A percentile compares a stretch with the other conserved stretches of the same genome.
These are phyloP conservation scores for Parnassius apollo DNA, from an alignment of 2,888 invertebrate genomes.

Conservation along the genomic window DNA sequence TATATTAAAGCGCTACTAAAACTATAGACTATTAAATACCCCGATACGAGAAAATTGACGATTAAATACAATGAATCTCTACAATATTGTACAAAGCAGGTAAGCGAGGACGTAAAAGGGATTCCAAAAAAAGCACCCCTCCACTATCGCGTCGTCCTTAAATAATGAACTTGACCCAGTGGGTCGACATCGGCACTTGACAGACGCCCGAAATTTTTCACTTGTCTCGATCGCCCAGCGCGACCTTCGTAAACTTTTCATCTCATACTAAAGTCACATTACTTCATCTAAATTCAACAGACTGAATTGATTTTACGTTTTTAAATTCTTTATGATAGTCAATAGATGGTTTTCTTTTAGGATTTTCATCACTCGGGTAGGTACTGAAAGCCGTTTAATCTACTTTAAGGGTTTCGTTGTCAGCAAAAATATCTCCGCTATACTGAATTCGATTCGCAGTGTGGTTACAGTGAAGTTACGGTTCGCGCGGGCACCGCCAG, in stretches of 20 bases:
- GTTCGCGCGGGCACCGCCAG: slow-evolving; percentile 61
- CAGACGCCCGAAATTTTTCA: slow-evolving; percentile 36
- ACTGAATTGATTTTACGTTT: slow-evolving; percentile 21
- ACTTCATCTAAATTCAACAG: slow-evolving; percentile 4
- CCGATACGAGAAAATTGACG: not conserved
- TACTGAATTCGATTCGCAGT: slow-evolving; percentile 68
- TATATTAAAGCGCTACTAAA: too few relatives aligned
- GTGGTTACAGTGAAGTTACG: slow-evolving; percentile 70
- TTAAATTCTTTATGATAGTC: slow-evolving; percentile 23
- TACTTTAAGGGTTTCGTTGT: slow-evolving; percentile 32
- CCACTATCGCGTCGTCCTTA: slow-evolving; percentile 39
- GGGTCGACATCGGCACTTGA: slow-evolving; percentile 32
- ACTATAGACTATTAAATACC: too few relatives aligned
- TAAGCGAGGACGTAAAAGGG: slow-evolving; percentile 25
- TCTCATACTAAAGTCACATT: slow-evolving; percentile 3
- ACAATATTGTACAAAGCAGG: slow-evolving; percentile 20
- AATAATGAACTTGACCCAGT: slow-evolving; percentile 69
- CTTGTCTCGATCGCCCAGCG: slow-evolving; percentile 39
- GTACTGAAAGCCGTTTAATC: slow-evolving; percentile 35
- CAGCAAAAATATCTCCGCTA: slow-evolving; percentile 54
- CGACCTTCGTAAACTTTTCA: slow-evolving; percentile 56
- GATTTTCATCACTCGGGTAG: slow-evolving; percentile 18
- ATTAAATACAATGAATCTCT: slow-evolving; percentile 18
- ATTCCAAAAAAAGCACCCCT: slow-evolving; percentile 25
- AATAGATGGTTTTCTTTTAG: slow-evolving; percentile 12